Evolutionary conservation across 1,140 invertebrate genomes (phyloP).

Genomic region (Arion vulgaris): DNA sequence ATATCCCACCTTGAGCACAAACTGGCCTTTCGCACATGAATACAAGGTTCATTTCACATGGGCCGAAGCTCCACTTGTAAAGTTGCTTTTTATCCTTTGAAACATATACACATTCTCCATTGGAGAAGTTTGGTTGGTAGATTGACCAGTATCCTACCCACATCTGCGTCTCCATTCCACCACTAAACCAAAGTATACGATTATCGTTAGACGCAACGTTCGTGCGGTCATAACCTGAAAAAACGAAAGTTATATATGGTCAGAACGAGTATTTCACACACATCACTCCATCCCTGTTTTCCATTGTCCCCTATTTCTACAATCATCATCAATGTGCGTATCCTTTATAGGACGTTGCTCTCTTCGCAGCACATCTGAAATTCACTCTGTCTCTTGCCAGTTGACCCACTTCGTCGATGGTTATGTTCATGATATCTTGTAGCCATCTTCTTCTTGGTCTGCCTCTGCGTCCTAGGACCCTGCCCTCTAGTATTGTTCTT

Average conservation of each 20-base stretch:
- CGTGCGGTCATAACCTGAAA: conserved; percentile 33
- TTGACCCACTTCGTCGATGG: too few species aligned
- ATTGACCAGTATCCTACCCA: conserved; percentile 51
- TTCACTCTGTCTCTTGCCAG: too few species aligned
- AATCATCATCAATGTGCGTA: too few species aligned
- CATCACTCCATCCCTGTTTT: too few species aligned
- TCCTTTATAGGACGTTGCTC: too few species aligned
- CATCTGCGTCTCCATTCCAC: conserved; percentile 35
- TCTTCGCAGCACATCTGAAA: too few species aligned
- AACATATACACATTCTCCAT: conserved; percentile 44
- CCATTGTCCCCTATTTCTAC: too few species aligned
- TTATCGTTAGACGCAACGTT: conserved; percentile 3
- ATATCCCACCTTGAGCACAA: conserved; percentile 44
- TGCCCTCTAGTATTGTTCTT: too few species aligned
- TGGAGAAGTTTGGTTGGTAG: conserved; percentile 39
- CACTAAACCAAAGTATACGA: conserved; percentile 39
- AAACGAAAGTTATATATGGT: not conserved
- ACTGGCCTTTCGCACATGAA: conserved; percentile 50
- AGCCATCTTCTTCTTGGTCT: too few species aligned
- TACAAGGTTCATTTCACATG: conserved; percentile 47
- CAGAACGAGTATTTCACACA: too few species aligned
- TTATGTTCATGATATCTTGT: too few species aligned
- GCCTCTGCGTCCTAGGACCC: too few species aligned
- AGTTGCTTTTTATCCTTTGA: not conserved
- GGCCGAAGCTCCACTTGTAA: conserved; percentile 43